Evolutionary conservation across 2,888 invertebrate genomes (phyloP).

Genomic region (Lasioglossum zephyrum): DNA sequence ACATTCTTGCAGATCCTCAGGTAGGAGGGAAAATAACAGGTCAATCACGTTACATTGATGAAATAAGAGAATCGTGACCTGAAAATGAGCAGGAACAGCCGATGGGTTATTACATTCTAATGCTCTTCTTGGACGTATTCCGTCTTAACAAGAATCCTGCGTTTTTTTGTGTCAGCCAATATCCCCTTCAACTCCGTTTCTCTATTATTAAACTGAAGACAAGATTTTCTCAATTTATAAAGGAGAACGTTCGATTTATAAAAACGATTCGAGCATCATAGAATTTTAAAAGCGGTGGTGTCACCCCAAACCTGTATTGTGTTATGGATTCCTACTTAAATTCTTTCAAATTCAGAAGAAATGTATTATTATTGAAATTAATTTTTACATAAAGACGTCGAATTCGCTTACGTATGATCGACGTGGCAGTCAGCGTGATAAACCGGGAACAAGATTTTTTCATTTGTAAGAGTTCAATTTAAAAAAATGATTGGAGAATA

Average conservation of each 20-base stretch:
- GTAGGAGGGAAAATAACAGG: slow-evolving; percentile 31
- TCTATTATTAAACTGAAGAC: background rate
- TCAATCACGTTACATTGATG: slow-evolving; percentile 27
- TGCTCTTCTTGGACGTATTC: slow-evolving; percentile 23
- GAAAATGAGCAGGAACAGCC: slow-evolving; percentile 37
- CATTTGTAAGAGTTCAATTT: too few relatives aligned
- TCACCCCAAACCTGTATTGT: too few relatives aligned
- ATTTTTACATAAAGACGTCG: too few relatives aligned
- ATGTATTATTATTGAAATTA: too few relatives aligned
- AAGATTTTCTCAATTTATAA: background rate
- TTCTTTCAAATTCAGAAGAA: too few relatives aligned
- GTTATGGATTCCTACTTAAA: too few relatives aligned
- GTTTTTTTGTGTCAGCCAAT: background rate
- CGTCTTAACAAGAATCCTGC: background rate
- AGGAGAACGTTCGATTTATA: background rate
- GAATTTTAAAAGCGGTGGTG: too few relatives aligned
- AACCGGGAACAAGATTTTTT: too few relatives aligned
- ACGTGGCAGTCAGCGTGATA: too few relatives aligned
- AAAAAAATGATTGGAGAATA: background rate
- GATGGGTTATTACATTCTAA: slow-evolving; percentile 42
- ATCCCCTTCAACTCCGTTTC: background rate
- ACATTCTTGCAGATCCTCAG: slow-evolving; percentile 9
- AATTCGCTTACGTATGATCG: too few relatives aligned
- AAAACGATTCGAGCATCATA: too few relatives aligned
- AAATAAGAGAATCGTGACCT: slow-evolving; percentile 33